phyloP scores from a whole-genome alignment of 2,797 vertebrate species.

The Hydrophis major region DNA sequence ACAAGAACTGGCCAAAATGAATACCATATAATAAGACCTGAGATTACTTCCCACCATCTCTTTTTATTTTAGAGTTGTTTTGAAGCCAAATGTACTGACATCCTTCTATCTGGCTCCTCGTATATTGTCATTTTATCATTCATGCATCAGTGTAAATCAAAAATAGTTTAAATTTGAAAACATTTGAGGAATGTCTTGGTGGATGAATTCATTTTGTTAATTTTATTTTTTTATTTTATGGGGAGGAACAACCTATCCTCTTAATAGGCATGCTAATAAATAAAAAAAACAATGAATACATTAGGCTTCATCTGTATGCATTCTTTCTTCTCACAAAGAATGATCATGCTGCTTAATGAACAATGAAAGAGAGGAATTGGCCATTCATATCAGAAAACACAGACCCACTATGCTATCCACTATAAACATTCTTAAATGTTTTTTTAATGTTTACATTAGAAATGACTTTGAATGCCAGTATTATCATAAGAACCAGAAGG shows the following conservation, averaged over 20 bases:
- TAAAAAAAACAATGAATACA: neutral
- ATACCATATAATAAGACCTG: neutral
- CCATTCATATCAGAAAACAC: conserved; percentile 17
- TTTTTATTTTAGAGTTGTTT: neutral
- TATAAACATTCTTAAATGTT: conserved; percentile 9
- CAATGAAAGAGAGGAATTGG: neutral
- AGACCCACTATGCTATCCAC: neutral
- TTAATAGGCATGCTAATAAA: neutral
- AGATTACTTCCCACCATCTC: neutral
- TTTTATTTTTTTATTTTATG: neutral
- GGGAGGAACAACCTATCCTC: neutral
- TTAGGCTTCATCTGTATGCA: neutral
- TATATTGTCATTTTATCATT: neutral
- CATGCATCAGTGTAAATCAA: neutral
- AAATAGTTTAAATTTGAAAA: neutral
- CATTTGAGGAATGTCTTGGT: neutral
- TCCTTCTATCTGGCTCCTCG: neutral
- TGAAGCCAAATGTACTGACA: no score
- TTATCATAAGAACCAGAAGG: neutral
- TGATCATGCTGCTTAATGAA: conserved; percentile 5
- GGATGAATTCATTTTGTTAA: neutral
- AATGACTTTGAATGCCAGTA: conserved; percentile 1
- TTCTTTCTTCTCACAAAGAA: conserved; percentile 9
- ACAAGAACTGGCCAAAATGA: neutral
- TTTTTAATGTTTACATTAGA: conserved; percentile 25